Conservation (phyloP, 2,113 vertebrate species). For the Aspiorhynchus laticeps region DNA sequence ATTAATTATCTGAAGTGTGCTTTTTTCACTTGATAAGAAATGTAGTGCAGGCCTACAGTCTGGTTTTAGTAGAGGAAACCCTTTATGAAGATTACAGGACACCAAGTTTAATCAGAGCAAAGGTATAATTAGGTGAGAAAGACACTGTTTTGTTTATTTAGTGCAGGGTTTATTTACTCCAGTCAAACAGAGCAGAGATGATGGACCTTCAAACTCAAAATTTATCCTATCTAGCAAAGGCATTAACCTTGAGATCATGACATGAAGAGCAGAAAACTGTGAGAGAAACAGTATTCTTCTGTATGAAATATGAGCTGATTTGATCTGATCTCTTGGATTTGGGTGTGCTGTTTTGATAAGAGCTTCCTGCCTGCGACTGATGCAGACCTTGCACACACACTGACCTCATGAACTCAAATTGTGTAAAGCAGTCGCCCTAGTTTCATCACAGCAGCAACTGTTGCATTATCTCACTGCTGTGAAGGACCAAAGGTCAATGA, state of each 20-base stretch:
- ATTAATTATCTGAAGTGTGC: not conserved
- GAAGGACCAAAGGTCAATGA: not conserved
- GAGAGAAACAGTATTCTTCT: not conserved
- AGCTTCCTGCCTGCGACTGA: not conserved
- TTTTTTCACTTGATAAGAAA: not conserved
- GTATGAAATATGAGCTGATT: not conserved
- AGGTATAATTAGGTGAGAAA: not conserved
- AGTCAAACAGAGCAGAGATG: not conserved
- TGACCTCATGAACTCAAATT: not conserved
- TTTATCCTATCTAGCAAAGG: not conserved
- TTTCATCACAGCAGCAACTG: not conserved
- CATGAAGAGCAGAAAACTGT: not conserved
- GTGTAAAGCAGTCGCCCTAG: not conserved
- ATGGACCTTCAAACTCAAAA: not conserved
- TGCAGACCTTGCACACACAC: too few relatives aligned
- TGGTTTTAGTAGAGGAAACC: not conserved
- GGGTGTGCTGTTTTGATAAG: not conserved
- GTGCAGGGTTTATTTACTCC: conserved; percentile 21
- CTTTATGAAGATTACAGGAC: not conserved
- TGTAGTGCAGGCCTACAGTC: not conserved
- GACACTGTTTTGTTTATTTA: too few relatives aligned
- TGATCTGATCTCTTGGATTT: not conserved
- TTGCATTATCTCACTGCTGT: not conserved
- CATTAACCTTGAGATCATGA: not conserved
- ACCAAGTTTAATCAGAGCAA: not conserved